A percentile compares a stretch with the other conserved stretches of the same genome.
phyloP scores from a whole-genome alignment of 2,888 invertebrate species.

The Hermaeophaga mercurialis region DNA sequence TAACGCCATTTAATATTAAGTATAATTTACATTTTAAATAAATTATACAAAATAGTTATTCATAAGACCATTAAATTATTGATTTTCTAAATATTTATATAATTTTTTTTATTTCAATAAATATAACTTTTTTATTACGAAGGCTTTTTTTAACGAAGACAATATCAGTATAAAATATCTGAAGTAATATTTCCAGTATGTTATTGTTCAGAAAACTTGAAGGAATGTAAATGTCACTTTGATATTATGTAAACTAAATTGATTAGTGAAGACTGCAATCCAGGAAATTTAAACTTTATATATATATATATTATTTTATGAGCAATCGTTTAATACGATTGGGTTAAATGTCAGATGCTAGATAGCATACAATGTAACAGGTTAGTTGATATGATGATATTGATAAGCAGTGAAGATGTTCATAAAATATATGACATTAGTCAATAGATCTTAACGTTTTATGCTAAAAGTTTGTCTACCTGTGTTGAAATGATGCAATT shows the following conservation, averaged over 20 bases:
- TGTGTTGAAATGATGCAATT: too few species aligned
- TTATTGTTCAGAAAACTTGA: slow-evolving; percentile 6
- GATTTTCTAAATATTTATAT: too few species aligned
- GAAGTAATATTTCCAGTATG: slow-evolving; percentile 6
- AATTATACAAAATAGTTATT: too few species aligned
- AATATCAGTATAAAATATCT: slow-evolving; percentile 6
- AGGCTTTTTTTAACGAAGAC: too few species aligned
- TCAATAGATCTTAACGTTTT: too few species aligned
- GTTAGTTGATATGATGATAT: not conserved
- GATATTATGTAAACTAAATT: not conserved
- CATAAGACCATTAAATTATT: too few species aligned
- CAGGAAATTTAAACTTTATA: slow-evolving; percentile 10
- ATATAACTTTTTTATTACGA: too few species aligned
- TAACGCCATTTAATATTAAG: too few species aligned
- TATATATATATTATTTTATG: not conserved
- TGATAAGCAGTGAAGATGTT: not conserved
- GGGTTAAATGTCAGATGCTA: slow-evolving; percentile 9
- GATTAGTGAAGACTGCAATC: slow-evolving; percentile 2
- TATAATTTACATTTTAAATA: too few species aligned
- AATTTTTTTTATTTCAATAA: too few species aligned
- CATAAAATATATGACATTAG: not conserved
- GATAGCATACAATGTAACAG: slow-evolving; percentile 3
- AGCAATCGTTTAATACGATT: not conserved
- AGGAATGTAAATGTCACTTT: slow-evolving; percentile 9
- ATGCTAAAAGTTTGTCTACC: too few species aligned